Evolutionary conservation across 2,888 invertebrate genomes (phyloP), one percentile per base, ranked within the genome.

Genomic region (Biston betularia): DNA sequence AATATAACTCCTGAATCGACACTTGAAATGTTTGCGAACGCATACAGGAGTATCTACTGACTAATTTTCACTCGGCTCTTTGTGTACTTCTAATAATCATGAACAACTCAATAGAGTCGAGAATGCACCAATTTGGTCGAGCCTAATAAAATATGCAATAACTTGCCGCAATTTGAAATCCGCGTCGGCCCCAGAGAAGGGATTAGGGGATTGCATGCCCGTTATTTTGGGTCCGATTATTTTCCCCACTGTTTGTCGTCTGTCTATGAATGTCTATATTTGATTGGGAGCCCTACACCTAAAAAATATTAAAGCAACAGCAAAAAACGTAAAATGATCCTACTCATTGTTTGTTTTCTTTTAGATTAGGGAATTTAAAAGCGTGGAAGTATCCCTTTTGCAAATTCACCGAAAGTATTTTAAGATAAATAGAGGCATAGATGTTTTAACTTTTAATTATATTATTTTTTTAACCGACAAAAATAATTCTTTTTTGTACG

Each of bases 161-260:
- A 84, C 76, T 82, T 83, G 75, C 71, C 75, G 56, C 75, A 68
- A 78, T 78, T 78, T 76, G 78, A 81, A 83, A 79, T 78, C 81
- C 75, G 75, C 75, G 83, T 80, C 79, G 76, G 78, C 75, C 75
- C 78, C 78, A 75, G 77, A 76, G 75, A 63, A 76, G 84, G 66
- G 87, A 85, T 89, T 87, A 87, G 69, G 73, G 86, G 87, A 84
- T 85, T 86, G 82, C 79, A 75, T 79, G 79, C 80, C 80, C 80
- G 75, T 86, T 85, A 84, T 87, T 87, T 85, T 74, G 82, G 78
- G 78, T 82, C 77, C 84, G 80, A 86, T 88, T 88, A 87, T 88
- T 88, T 83, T 82, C 54, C 68, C 63, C 14, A 50, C 64, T 72
- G 72, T 68, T 55, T 69, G 70, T 75, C 74, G 71, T 56, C 70